These are phyloP conservation scores for Drosophila bifasciata DNA, from an alignment of 1,140 invertebrate genomes.

Conservation along the genomic window DNA sequence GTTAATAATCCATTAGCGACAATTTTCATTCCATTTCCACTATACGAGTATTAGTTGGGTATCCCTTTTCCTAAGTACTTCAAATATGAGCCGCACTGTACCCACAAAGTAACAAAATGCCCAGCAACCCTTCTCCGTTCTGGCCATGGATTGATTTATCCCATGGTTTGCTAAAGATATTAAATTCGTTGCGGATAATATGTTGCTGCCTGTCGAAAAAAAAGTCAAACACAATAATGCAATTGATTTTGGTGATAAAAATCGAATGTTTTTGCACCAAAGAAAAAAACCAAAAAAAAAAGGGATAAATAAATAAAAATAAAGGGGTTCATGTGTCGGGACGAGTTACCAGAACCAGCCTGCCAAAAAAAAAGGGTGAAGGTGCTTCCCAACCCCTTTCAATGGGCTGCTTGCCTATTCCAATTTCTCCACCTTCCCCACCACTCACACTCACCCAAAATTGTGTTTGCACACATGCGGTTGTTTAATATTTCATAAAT, in stretches of 20 bases:
- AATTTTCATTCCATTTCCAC: too few species aligned
- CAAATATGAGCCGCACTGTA: too few species aligned
- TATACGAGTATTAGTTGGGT: too few species aligned
- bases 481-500: constrained; percentile 80
- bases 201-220: constrained; percentile 34
- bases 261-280: constrained; percentile 69
- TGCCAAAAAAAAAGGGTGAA: constrained; percentile 24
- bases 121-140: constrained; percentile 38
- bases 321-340: constrained; percentile 60
- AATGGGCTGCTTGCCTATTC: constrained; percentile 10
- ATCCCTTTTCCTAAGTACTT: too few species aligned
- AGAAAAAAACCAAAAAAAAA: constrained; percentile 33
- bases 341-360: constrained; percentile 4
- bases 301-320: constrained; percentile 42
- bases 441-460: constrained; percentile 36
- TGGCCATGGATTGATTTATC: constrained; percentile 67
- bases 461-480: constrained; percentile 81
- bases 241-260: constrained; percentile 82
- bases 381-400: constrained; percentile 28
- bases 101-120: too few species aligned
- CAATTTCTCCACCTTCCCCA: too few species aligned
- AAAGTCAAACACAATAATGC: constrained; percentile 72
- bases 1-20: too few species aligned
- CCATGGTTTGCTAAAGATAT: constrained; percentile 59
- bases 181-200: constrained; percentile 35